phyloP scores from a whole-genome alignment of 2,888 invertebrate genomes.

The Rhyacophila evoluta region DNA sequence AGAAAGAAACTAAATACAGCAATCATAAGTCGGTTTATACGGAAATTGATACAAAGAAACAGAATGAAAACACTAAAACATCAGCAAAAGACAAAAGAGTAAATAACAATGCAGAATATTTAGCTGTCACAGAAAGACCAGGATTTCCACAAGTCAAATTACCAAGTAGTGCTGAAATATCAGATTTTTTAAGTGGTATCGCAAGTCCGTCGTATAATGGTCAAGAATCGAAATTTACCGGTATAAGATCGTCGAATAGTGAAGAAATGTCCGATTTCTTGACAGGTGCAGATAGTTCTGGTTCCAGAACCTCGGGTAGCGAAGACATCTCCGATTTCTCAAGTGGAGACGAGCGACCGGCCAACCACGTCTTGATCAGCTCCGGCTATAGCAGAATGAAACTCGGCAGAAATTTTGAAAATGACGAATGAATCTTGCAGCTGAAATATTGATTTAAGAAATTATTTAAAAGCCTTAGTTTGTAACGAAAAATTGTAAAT shows the following conservation, averaged over 20 bases:
- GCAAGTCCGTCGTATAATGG: not conserved
- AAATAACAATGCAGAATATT: constrained; percentile 29
- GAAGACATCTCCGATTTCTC: not conserved
- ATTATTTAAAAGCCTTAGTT: constrained; percentile 52
- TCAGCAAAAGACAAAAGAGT: constrained; percentile 36
- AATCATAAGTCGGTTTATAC: constrained; percentile 51
- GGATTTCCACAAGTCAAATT: not conserved
- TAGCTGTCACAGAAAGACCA: not conserved
- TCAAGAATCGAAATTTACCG: not conserved
- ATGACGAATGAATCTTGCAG: constrained; percentile 34
- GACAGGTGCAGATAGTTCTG: not conserved
- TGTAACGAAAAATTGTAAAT: constrained; percentile 51
- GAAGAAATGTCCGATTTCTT: not conserved
- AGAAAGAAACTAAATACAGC: constrained; percentile 45
- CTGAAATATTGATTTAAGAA: constrained; percentile 33
- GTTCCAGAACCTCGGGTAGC: not conserved
- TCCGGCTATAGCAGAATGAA: constrained; percentile 71
- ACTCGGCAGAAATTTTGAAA: constrained; percentile 61
- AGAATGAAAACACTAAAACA: constrained; percentile 37
- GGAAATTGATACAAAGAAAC: constrained; percentile 51
- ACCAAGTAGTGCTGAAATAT: not conserved
- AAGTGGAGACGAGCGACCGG: constrained; percentile 20
- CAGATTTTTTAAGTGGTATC: not conserved
- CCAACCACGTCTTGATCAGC: constrained; percentile 57
- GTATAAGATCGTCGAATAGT: not conserved